phyloP scores from a whole-genome alignment of 2,113 vertebrate species.

The Prolemur simus region DNA sequence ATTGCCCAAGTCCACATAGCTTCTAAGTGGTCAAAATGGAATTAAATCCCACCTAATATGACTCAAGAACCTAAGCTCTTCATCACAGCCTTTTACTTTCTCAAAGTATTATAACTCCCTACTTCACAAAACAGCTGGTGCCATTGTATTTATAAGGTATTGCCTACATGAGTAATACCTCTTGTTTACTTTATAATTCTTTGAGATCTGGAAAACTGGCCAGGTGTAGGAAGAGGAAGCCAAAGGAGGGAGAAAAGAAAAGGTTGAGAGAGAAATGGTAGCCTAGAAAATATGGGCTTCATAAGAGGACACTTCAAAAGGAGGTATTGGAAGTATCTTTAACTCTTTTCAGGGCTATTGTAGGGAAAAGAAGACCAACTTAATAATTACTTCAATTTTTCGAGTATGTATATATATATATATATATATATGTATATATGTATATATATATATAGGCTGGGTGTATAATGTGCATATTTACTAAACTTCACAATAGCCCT shows the following conservation, averaged over 20 bases:
- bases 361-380: neutral
- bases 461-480: neutral
- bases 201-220: neutral
- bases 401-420: neutral
- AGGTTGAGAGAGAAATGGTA: neutral
- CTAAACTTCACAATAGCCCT: neutral
- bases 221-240: neutral
- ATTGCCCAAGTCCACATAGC: neutral
- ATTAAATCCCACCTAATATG: neutral
- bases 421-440: rapidly evolving
- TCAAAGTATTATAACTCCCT: neutral
- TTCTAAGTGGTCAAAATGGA: neutral
- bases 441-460: too few relatives aligned
- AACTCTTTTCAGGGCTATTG: neutral
- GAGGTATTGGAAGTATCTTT: neutral
- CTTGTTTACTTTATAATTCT: neutral
- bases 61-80: neutral
- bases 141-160: neutral
- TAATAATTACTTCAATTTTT: neutral
- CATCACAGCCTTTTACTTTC: neutral
- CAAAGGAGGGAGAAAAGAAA: neutral
- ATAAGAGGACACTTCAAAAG: neutral
- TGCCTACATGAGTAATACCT: neutral
- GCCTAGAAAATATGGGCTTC: neutral
- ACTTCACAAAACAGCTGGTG: neutral